These are phyloP conservation scores for Enteromius treurensis DNA, from an alignment of 2,797 vertebrate genomes.

Conservation along the genomic window DNA sequence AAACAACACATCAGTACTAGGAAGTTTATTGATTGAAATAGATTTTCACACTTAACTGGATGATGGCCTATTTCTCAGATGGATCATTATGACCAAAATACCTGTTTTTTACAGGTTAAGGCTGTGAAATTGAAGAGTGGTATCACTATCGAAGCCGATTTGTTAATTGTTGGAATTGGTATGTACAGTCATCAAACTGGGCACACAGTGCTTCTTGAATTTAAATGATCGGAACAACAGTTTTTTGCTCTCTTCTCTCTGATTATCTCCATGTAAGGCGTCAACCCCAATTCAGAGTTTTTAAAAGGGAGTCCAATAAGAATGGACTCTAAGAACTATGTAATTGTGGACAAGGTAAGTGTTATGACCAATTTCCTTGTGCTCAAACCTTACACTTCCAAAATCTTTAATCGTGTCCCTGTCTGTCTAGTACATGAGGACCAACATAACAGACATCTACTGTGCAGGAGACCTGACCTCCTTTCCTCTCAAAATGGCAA, in stretches of 20 bases:
- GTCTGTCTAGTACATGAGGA: conserved; percentile 79
- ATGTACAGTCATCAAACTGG: not conserved
- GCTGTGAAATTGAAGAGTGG: conserved; percentile 79
- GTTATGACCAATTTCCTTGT: conserved; percentile 6
- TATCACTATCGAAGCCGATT: conserved; percentile 73
- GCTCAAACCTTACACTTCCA: not conserved
- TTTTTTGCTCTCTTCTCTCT: not conserved
- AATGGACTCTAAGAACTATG: conserved; percentile 74
- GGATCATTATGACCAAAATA: not conserved
- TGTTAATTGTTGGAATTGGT: conserved; percentile 85
- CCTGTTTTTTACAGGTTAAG: conserved; percentile 71
- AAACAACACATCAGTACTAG: not conserved
- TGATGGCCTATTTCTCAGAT: not conserved
- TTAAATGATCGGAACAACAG: not conserved
- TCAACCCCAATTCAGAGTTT: conserved; percentile 73
- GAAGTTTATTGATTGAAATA: not conserved
- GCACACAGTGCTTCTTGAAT: not conserved
- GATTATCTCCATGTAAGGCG: conserved; percentile 62
- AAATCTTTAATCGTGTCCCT: not conserved
- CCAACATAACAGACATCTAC: conserved; percentile 77
- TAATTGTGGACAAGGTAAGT: conserved; percentile 82
- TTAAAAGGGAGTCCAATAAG: conserved; percentile 74
- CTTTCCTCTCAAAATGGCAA: conserved; percentile 80
- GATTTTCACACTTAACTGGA: not conserved
- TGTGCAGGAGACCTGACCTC: conserved; percentile 83